These are phyloP conservation scores for Misgurnus anguillicaudatus DNA, from an alignment of 2,113 vertebrate species.

Conservation along the genomic window DNA sequence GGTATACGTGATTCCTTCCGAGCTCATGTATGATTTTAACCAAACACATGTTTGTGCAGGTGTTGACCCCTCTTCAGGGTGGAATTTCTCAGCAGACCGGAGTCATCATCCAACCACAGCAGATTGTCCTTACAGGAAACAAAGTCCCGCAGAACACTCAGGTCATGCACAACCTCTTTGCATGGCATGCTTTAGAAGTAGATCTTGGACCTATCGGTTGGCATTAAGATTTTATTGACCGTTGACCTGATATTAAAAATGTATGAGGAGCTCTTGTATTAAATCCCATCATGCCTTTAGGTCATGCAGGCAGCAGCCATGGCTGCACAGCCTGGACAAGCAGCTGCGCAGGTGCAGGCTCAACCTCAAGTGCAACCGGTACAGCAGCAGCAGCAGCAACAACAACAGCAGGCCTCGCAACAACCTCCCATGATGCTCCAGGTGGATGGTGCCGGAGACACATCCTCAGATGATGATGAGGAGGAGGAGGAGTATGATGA, in stretches of 20 bases:
- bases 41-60: slow-evolving; percentile 68
- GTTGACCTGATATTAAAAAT: not conserved
- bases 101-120: slow-evolving; percentile 98
- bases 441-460: slow-evolving; percentile 93
- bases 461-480: slow-evolving; percentile 96
- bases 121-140: slow-evolving; percentile 95
- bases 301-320: slow-evolving; percentile 83
- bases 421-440: slow-evolving; percentile 93
- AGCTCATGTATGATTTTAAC: no score
- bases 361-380: slow-evolving; percentile 66
- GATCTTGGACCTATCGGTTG: no score
- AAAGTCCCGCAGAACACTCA: slow-evolving; percentile 84
- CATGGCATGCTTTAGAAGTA: no score
- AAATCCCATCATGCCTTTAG: slow-evolving; percentile 35
- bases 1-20: no score
- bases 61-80: slow-evolving; percentile 90
- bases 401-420: slow-evolving; percentile 80
- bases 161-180: slow-evolving; percentile 65
- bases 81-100: slow-evolving; percentile 92
- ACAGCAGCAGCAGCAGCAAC: slow-evolving; percentile 53
- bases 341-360: slow-evolving; percentile 61
- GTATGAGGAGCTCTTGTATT: not conserved
- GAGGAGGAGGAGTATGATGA: slow-evolving; percentile 98
- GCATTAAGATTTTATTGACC: no score
- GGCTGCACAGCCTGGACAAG: slow-evolving; percentile 82